These are phyloP conservation scores for Euthynnus affinis DNA, from an alignment of 2,797 vertebrate species.

Conservation along the genomic window DNA sequence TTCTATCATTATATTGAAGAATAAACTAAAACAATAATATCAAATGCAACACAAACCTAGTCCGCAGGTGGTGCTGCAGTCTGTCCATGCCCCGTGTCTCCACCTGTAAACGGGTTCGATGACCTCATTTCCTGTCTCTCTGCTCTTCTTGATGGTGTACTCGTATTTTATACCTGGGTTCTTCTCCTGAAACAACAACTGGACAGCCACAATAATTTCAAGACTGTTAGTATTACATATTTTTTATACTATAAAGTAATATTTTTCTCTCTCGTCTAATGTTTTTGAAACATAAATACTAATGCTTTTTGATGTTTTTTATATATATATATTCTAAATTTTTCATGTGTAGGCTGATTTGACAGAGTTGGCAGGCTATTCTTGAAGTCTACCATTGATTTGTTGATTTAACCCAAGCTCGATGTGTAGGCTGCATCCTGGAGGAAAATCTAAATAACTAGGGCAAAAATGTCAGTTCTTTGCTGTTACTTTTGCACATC, in stretches of 20 bases:
- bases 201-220: constrained; percentile 32
- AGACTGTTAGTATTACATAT: neutral
- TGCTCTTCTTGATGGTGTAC: constrained; percentile 91
- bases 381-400: neutral
- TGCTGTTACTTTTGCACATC: neutral
- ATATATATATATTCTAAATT: too few relatives aligned
- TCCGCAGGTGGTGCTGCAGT: constrained; percentile 95
- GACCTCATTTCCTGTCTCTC: constrained; percentile 87
- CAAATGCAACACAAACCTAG: constrained; percentile 81
- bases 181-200: constrained; percentile 96
- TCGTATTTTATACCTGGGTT: constrained; percentile 94
- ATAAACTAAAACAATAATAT: neutral
- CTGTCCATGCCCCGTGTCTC: constrained; percentile 93
- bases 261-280: neutral
- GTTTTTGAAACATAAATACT: neutral
- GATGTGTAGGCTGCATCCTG: neutral
- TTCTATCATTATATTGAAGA: neutral
- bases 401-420: neutral
- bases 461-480: too few relatives aligned
- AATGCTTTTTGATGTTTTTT: neutral
- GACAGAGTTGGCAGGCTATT: neutral
- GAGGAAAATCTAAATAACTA: neutral
- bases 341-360: neutral
- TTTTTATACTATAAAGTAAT: neutral
- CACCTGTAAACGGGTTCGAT: constrained; percentile 89